Percentiles rank a stretch among this genome's conserved stretches.
Evolutionary conservation across 64 coral and sea anemone species (phyloP).

Genomic region (Dendronephthya gigantea): DNA sequence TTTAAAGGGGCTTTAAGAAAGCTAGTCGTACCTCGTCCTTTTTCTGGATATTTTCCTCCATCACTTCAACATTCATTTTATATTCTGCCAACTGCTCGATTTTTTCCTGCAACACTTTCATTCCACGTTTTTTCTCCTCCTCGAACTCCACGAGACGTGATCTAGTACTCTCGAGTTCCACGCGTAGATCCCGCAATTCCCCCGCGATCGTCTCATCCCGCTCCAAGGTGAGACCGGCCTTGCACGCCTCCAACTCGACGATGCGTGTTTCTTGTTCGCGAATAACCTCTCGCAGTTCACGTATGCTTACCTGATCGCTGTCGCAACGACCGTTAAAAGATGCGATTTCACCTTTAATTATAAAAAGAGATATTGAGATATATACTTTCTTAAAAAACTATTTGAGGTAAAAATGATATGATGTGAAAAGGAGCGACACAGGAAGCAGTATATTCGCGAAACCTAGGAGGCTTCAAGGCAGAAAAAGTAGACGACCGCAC

Average conservation of each 20-base stretch:
- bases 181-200: not conserved
- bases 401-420: too few species aligned
- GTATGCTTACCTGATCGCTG: not conserved
- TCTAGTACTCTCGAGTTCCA: not conserved
- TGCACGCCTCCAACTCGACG: not conserved
- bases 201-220: not conserved
- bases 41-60: not conserved
- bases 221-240: not conserved
- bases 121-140: not conserved
- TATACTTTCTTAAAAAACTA: too few species aligned
- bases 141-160: not conserved
- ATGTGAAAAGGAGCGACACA: too few species aligned
- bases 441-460: too few species aligned
- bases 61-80: not conserved
- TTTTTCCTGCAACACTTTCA: not conserved
- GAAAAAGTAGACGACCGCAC: too few species aligned
- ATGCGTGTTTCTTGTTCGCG: not conserved
- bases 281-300: not conserved
- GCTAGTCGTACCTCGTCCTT: not conserved
- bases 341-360: not conserved
- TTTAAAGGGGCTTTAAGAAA: too few species aligned
- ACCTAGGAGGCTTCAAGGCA: too few species aligned
- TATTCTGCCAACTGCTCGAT: not conserved
- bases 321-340: not conserved
- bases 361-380: not conserved